Evolutionary conservation across 2,797 vertebrate species (phyloP).

Genomic region (Lemur catta): DNA sequence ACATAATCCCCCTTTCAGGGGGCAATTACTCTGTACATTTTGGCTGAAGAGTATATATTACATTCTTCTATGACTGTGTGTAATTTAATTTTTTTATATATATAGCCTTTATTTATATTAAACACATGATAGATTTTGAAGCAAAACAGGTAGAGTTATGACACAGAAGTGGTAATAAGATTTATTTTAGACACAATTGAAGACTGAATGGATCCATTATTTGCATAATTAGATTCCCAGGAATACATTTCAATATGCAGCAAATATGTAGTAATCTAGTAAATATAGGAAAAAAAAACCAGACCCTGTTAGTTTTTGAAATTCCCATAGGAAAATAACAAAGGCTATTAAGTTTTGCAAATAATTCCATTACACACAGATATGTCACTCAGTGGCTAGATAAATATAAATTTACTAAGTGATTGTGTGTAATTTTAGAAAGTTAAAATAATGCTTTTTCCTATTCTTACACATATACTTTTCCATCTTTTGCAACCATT

Average conservation of each 20-base stretch:
- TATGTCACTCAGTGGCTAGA: conserved; percentile 80
- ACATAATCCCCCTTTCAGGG: background rate
- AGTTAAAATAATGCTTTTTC: background rate
- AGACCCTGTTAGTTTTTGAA: conserved; percentile 83
- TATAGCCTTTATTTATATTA: conserved; percentile 50
- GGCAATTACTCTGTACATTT: background rate
- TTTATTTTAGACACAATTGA: conserved; percentile 42
- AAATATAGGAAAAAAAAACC: conserved; percentile 55
- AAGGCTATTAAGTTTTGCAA: conserved; percentile 73
- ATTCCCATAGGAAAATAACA: conserved; percentile 75
- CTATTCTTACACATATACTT: background rate
- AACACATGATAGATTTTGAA: background rate
- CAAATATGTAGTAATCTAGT: background rate
- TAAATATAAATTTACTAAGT: conserved; percentile 71
- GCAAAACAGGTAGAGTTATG: background rate
- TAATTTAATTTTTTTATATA: background rate
- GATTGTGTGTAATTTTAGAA: background rate
- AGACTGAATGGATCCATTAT: conserved; percentile 49
- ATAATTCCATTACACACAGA: conserved; percentile 81
- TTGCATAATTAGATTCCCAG: conserved; percentile 53
- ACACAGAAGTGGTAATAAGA: background rate
- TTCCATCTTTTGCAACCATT: background rate
- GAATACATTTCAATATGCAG: background rate
- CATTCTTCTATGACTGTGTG: background rate
- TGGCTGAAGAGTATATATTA: too few species aligned